Percentiles rank a stretch among this genome's conserved stretches.
Conservation (phyloP, 2,888 invertebrate genomes). For the Drosophila mimica region DNA sequence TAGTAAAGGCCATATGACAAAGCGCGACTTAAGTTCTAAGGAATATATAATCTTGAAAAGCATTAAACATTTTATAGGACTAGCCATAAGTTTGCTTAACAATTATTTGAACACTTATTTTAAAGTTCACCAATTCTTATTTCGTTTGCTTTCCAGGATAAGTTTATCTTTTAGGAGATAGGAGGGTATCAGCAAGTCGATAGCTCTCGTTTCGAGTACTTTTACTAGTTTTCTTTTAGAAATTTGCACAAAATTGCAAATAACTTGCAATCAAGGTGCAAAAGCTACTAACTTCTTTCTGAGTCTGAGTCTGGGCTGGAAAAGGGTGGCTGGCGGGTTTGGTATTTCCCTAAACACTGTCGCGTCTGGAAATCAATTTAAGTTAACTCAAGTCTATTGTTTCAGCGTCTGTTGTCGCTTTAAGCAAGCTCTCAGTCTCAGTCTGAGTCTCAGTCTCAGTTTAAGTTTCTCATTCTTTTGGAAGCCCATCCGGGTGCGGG, state of each 20-base stretch:
- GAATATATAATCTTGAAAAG: neutral
- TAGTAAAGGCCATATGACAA: neutral
- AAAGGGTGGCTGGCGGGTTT: neutral
- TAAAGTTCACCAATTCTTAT: neutral
- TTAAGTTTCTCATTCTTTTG: constrained; percentile 5
- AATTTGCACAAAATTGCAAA: constrained; percentile 80
- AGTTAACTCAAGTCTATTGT: constrained; percentile 81
- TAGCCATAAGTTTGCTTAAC: neutral
- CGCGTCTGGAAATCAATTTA: constrained; percentile 79
- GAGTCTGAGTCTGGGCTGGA: constrained; percentile 16
- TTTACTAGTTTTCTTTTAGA: constrained; percentile 36
- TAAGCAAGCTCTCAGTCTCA: constrained; percentile 37
- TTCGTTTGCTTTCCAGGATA: too few relatives aligned
- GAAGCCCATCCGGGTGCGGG: constrained; percentile 3
- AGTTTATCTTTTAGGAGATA: too few relatives aligned
- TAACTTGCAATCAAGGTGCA: constrained; percentile 82
- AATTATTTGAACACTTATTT: neutral
- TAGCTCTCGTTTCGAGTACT: neutral
- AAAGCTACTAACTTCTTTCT: constrained; percentile 15
- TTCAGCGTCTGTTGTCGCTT: constrained; percentile 67
- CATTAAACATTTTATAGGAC: neutral
- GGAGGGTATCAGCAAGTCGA: neutral
- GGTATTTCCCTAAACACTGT: constrained; percentile 60
- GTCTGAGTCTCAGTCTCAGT: neutral
- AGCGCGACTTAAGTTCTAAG: too few relatives aligned